phyloP scores from a whole-genome alignment of 1,140 invertebrate genomes.

The Lethrus apterus region DNA sequence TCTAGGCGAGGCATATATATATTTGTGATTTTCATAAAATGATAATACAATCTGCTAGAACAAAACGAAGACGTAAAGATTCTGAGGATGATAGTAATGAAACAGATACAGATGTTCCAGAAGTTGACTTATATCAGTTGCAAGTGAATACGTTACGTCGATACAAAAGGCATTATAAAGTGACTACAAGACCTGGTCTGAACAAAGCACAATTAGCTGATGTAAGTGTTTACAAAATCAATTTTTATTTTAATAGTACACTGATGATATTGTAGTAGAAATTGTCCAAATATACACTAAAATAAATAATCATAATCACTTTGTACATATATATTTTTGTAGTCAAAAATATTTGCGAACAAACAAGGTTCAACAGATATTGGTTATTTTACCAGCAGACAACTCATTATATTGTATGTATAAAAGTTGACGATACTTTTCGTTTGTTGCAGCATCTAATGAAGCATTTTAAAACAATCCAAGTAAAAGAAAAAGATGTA shows the following conservation, averaged over 20 bases:
- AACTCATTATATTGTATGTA: no score
- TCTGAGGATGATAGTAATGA: conserved; percentile 89
- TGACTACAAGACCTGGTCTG: conserved; percentile 78
- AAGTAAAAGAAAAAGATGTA: conserved; percentile 89
- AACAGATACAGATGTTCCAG: conserved; percentile 78
- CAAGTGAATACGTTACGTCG: conserved; percentile 87
- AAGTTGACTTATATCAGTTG: conserved; percentile 87
- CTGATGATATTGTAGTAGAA: no score
- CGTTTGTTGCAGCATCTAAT: conserved; percentile 79
- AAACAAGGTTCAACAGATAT: no score
- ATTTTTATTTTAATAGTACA: no score
- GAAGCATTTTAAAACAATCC: conserved; percentile 92
- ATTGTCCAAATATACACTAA: no score
- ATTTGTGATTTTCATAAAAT: conserved; percentile 96
- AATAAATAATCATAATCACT: no score
- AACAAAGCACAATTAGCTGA: conserved; percentile 94
- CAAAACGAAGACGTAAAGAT: conserved; percentile 77
- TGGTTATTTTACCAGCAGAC: no score
- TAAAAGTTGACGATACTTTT: no score
- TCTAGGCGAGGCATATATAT: conserved; percentile 86
- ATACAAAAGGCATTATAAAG: conserved; percentile 91
- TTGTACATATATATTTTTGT: no score
- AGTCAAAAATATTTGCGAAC: no score
- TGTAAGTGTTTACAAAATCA: conserved; percentile 81
- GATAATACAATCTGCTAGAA: conserved; percentile 87